Conservation (phyloP, 2,888 invertebrate genomes). For the Acronicta psi region DNA sequence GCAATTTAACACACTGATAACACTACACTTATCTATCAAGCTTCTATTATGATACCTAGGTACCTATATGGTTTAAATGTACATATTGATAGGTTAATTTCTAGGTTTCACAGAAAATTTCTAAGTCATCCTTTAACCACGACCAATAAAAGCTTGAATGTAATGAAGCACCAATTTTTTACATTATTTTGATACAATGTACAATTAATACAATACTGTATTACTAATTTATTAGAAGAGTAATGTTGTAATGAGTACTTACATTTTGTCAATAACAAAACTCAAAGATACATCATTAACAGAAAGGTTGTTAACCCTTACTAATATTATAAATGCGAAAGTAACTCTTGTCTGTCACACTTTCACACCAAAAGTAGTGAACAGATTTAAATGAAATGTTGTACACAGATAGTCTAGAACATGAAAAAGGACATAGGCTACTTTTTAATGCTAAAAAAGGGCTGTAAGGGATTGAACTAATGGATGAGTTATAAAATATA, state of each 20-base stretch:
- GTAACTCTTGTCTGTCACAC: too few relatives aligned
- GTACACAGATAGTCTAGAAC: too few relatives aligned
- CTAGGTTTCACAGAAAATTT: constrained; percentile 15
- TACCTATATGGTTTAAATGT: constrained; percentile 14
- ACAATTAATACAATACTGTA: neutral
- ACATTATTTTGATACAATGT: too few relatives aligned
- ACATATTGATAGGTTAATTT: constrained; percentile 12
- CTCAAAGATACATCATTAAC: neutral
- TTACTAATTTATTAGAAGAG: neutral
- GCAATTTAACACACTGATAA: constrained; percentile 53
- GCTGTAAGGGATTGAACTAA: too few relatives aligned
- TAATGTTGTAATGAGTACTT: neutral
- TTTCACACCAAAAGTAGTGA: too few relatives aligned
- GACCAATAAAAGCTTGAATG: neutral
- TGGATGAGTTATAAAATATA: too few relatives aligned
- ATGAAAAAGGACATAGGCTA: too few relatives aligned
- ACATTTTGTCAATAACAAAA: neutral
- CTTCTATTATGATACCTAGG: constrained; percentile 18
- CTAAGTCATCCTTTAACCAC: neutral
- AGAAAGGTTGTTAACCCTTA: too few relatives aligned
- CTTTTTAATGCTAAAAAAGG: too few relatives aligned
- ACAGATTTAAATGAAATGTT: too few relatives aligned
- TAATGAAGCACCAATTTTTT: too few relatives aligned
- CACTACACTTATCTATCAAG: constrained; percentile 31
- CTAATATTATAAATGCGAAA: too few relatives aligned